phyloP scores from a whole-genome alignment of 2,113 vertebrate species.

The Podarcis muralis region DNA sequence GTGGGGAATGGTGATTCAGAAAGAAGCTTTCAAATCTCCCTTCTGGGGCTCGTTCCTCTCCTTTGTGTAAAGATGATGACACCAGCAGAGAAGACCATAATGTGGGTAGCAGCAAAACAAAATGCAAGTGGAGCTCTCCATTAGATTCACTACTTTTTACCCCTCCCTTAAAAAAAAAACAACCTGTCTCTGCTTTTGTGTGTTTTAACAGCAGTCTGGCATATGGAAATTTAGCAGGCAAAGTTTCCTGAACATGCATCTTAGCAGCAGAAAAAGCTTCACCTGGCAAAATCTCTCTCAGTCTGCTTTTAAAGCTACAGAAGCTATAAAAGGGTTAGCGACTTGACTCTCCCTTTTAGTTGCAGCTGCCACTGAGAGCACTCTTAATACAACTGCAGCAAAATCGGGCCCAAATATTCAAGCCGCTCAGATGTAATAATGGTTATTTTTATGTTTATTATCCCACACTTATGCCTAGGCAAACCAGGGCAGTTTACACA shows the following conservation, averaged over 20 bases:
- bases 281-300: not conserved
- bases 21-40: constrained; percentile 8
- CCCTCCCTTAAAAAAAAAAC: not conserved
- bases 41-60: accelerated
- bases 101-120: not conserved
- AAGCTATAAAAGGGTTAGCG: not conserved
- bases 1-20: not conserved
- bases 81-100: constrained; percentile 33
- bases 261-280: not conserved
- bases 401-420: not conserved
- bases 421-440: not conserved
- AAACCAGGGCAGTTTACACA: not conserved
- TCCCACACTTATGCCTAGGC: not conserved
- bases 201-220: not conserved
- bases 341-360: not conserved
- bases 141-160: not conserved
- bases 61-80: constrained; percentile 19
- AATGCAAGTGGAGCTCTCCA: not conserved
- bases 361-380: not conserved
- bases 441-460: not conserved
- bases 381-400: not conserved
- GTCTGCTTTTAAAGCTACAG: not conserved
- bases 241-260: not conserved
- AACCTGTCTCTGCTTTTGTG: not conserved
- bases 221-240: not conserved